A percentile compares a stretch with the other conserved stretches of the same genome.
These are phyloP conservation scores for Nesoenas mayeri DNA, from an alignment of 2,113 vertebrate species.

Conservation along the genomic window DNA sequence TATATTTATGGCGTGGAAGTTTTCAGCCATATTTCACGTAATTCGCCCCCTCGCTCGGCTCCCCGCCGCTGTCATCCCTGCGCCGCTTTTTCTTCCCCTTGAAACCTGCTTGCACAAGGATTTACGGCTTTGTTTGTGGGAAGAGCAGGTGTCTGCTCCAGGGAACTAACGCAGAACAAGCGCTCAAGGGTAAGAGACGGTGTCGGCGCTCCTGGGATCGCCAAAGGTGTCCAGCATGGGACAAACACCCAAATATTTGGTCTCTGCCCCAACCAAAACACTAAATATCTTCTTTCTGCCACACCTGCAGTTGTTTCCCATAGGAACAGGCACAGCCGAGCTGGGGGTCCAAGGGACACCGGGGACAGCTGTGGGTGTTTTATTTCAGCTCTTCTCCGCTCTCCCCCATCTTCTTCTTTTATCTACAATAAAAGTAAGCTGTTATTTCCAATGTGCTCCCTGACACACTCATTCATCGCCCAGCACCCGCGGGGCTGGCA, in stretches of 20 bases:
- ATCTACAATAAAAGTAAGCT: background rate
- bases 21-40: constrained; percentile 56
- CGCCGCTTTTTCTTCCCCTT: constrained; percentile 23
- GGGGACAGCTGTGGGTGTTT: background rate
- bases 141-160: constrained; percentile 53
- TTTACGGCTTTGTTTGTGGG: constrained; percentile 64
- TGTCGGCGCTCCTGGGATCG: fast-evolving
- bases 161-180: constrained; percentile 49
- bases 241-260: background rate
- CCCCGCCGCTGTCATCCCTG: constrained; percentile 31
- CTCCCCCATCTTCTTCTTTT: background rate
- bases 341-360: background rate
- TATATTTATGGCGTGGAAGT: constrained; percentile 53
- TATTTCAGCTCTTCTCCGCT: background rate
- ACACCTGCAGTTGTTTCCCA: too few relatives aligned
- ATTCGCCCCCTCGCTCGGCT: constrained; percentile 47
- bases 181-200: constrained; percentile 35
- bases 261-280: background rate
- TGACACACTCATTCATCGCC: background rate
- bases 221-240: background rate
- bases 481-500: background rate
- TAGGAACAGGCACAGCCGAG: background rate
- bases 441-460: constrained; percentile 4
- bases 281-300: fast-evolving
- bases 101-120: constrained; percentile 3